Conservation (phyloP, 2,888 invertebrate species). For the Embidobia sp. region DNA sequence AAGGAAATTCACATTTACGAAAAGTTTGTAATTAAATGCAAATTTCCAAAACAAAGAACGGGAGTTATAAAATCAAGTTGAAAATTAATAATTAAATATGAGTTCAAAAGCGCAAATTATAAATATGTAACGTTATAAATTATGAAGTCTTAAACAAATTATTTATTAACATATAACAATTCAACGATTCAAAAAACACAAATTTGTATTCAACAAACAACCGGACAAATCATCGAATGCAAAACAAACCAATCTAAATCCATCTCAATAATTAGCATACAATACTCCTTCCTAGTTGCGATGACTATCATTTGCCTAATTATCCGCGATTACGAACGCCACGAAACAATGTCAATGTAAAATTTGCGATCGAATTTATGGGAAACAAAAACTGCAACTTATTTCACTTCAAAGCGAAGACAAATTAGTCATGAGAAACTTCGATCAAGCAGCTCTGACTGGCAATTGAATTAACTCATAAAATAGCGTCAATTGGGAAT, state of each 20-base stretch:
- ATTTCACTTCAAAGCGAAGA: not conserved
- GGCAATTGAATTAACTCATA: slow-evolving; percentile 16
- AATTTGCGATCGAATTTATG: too few relatives aligned
- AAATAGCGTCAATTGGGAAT: slow-evolving; percentile 8
- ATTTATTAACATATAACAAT: too few relatives aligned
- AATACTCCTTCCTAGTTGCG: slow-evolving; percentile 21
- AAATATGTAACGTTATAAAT: too few relatives aligned
- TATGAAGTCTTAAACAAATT: too few relatives aligned
- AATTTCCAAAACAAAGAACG: too few relatives aligned
- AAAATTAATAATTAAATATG: too few relatives aligned
- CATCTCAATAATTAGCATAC: slow-evolving; percentile 27
- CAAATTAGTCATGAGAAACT: slow-evolving; percentile 2
- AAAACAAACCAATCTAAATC: slow-evolving; percentile 3
- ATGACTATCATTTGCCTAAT: slow-evolving; percentile 13
- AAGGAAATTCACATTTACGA: too few relatives aligned
- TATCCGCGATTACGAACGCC: slow-evolving; percentile 2
- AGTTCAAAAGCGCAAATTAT: too few relatives aligned
- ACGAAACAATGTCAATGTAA: too few relatives aligned
- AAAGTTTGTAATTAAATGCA: too few relatives aligned
- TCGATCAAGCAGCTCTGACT: not conserved
- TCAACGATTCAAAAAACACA: not conserved
- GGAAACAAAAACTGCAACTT: not conserved
- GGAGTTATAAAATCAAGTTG: too few relatives aligned
- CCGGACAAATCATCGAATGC: not conserved
- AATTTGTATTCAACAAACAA: not conserved